Evolutionary conservation across 2,797 vertebrate species (phyloP).

Genomic region (Chaunax sp.): DNA sequence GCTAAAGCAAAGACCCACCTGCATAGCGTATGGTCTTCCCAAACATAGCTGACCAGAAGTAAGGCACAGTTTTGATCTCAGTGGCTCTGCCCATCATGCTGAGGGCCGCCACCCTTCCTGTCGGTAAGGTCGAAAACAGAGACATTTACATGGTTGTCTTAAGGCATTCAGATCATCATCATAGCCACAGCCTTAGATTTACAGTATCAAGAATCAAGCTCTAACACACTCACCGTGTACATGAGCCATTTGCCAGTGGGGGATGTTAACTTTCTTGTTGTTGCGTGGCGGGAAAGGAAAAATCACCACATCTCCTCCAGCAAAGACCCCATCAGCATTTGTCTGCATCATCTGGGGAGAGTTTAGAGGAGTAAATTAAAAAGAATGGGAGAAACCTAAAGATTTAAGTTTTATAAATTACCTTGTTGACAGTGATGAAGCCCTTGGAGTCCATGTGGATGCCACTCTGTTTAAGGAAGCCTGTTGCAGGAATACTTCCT

Average conservation of each 20-base stretch:
- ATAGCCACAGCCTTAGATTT: background rate
- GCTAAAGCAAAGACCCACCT: conserved; percentile 74
- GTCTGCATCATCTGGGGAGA: conserved; percentile 93
- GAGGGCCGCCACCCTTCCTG: conserved; percentile 93
- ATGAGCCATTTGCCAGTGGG: conserved; percentile 99
- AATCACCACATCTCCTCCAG: conserved; percentile 92
- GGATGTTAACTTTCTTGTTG: conserved; percentile 97
- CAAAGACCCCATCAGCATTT: conserved; percentile 91
- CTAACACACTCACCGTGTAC: conserved; percentile 88
- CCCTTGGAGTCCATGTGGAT: conserved; percentile 93
- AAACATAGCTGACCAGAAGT: conserved; percentile 98
- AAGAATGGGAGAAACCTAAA: background rate
- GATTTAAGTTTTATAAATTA: conserved; percentile 49
- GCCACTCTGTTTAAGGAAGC: conserved; percentile 94
- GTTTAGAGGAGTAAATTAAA: background rate
- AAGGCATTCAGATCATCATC: too few relatives aligned
- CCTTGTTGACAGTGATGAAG: conserved; percentile 97
- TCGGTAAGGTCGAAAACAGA: conserved; percentile 11
- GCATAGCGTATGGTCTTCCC: conserved; percentile 96
- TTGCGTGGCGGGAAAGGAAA: conserved; percentile 92
- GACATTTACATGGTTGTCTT: background rate
- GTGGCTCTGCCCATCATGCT: conserved; percentile 92
- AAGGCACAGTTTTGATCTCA: conserved; percentile 94
- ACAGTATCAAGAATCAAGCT: background rate
- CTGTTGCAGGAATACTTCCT: conserved; percentile 93